phyloP scores from a whole-genome alignment of 2,113 vertebrate genomes.

The Bubalus kerabau region DNA sequence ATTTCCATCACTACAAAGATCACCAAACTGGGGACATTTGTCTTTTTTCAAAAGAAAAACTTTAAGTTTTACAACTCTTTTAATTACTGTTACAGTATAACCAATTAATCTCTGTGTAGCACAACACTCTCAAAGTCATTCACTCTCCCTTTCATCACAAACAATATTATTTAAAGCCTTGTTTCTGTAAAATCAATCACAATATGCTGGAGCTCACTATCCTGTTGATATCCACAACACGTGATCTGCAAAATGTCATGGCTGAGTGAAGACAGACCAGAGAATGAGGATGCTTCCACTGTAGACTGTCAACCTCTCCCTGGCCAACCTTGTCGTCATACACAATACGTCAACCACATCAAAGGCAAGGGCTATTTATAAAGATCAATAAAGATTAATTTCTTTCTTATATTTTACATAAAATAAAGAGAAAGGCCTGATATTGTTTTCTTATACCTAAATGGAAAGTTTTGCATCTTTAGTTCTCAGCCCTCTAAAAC shows the following conservation, averaged over 20 bases:
- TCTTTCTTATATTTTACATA: neutral
- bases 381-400: neutral
- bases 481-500: neutral
- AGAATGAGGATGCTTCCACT: neutral
- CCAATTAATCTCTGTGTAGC: neutral
- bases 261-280: neutral
- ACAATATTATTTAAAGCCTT: neutral
- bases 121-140: neutral
- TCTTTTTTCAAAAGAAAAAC: neutral
- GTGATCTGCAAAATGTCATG: neutral
- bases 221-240: neutral
- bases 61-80: neutral
- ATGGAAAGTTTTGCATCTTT: neutral
- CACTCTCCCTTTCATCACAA: neutral
- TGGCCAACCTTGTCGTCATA: neutral
- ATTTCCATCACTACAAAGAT: neutral
- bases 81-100: neutral
- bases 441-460: neutral
- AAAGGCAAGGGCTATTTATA: neutral
- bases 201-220: neutral
- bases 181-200: neutral
- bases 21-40: neutral
- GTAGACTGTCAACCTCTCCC: too few relatives aligned
- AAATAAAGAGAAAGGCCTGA: neutral
- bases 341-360: fast-evolving